Base-by-base conservation (phyloP, 1,140 invertebrate genomes). In the Drosophila mojavensis region DNA sequence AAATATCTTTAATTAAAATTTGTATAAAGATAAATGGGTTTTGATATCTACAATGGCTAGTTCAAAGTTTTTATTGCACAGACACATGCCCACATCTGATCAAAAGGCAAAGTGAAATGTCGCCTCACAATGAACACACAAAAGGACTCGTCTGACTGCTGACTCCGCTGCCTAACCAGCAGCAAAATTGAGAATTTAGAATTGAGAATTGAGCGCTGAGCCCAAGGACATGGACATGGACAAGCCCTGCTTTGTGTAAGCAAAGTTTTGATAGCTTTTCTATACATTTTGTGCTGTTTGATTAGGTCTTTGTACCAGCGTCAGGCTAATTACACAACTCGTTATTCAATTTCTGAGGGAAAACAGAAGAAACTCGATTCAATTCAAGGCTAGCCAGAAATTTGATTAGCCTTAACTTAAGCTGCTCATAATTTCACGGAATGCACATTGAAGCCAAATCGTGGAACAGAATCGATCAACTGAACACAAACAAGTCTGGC, bases 1-100 rank as follows among this genome's bases (percentile, higher is more conserved):
- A 88, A 89, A 83, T 83, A 80, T 83, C 79, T 88, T 88, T 83
- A 88, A 88, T 88, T 88, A 88, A 89, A 88, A 83, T 88, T 80
- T 88, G 80, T 89, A 89, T 88, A 83, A 83, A 88, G 83, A 88
- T 88, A 88, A 88, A 89, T 88, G 83, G 80, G 80, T 80, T 88
- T 78, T 89, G 83, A 88, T 88, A 88, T 69, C 80, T 74, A 53
- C 33, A 43, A 53, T 17, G 24, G n/a, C 61, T 45, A 89, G 84
- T 80, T 74, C 59, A 83, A 83, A 88, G 84, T 80, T 88, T 86
- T 86, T 86, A 86, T 86, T 86, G 83, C 75, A 76, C 48, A 68
- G 60, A 70, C 50, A 70, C 55, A 65, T 48, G 51, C 64, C 70
- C 70, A 73, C 70, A 73, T 64, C 50, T 39, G 76, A 76, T 66